Conservation (phyloP, 2,888 invertebrate species). For the Zaprionus bogoriensis region DNA sequence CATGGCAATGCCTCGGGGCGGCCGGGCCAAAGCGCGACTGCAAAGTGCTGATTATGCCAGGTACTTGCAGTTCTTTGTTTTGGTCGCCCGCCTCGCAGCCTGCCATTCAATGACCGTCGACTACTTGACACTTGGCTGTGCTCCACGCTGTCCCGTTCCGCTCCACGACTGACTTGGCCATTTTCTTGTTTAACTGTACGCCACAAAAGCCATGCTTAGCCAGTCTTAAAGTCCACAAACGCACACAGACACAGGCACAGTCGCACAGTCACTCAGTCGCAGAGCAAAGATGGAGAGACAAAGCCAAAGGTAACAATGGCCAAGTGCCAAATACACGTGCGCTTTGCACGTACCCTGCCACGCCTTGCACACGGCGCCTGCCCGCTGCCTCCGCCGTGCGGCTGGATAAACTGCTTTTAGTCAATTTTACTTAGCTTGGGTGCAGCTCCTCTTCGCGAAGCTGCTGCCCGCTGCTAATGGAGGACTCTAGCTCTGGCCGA, state of each 20-base stretch:
- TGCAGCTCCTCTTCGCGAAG: conserved; percentile 38
- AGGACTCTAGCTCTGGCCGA: conserved; percentile 33
- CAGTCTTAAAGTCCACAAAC: conserved; percentile 58
- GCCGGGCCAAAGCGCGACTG: conserved; percentile 58
- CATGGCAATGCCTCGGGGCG: conserved; percentile 53
- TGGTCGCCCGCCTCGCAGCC: conserved; percentile 10
- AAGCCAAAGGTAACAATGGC: conserved; percentile 69
- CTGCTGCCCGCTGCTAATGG: conserved; percentile 57
- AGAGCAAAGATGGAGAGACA: conserved; percentile 65
- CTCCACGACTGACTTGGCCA: conserved; percentile 25
- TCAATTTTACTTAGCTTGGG: conserved; percentile 75
- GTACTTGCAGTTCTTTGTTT: conserved; percentile 20
- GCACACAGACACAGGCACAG: conserved; percentile 18
- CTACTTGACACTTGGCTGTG: conserved; percentile 51
- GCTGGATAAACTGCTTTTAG: conserved; percentile 74
- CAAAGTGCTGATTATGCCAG: conserved; percentile 63
- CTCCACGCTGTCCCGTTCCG: neutral
- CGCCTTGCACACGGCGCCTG: conserved; percentile 20
- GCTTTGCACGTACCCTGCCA: conserved; percentile 52
- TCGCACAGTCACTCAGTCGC: conserved; percentile 40
- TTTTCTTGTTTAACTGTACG: conserved; percentile 40
- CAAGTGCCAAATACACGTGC: conserved; percentile 75
- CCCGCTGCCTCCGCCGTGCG: conserved; percentile 11
- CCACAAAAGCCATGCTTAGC: conserved; percentile 77
- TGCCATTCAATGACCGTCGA: conserved; percentile 50